Conservation (phyloP, 2,797 vertebrate species). For the Coregonus ussuriensis region DNA sequence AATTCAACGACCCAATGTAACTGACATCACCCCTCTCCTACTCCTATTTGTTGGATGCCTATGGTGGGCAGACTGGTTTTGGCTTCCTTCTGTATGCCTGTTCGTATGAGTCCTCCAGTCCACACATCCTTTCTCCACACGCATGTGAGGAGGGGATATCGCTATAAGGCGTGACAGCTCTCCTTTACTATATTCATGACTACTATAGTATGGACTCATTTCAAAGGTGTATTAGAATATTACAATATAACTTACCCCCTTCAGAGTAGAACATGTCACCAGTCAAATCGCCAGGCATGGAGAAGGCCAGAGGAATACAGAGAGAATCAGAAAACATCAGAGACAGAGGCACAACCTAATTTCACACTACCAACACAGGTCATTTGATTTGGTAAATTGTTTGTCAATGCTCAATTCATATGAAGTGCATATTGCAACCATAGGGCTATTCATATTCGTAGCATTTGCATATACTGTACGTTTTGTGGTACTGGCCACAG, state of each 20-base stretch:
- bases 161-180: conserved; percentile 72
- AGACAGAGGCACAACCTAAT: conserved; percentile 84
- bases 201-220: conserved; percentile 73
- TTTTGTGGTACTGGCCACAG: conserved; percentile 84
- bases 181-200: conserved; percentile 82
- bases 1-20: no score
- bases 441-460: conserved; percentile 78
- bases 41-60: conserved; percentile 36
- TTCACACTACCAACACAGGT: conserved; percentile 85
- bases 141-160: conserved; percentile 70
- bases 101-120: not conserved
- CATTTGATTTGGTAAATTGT: conserved; percentile 85
- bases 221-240: conserved; percentile 77
- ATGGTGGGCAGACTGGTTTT: conserved; percentile 35
- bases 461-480: conserved; percentile 79
- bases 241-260: conserved; percentile 88
- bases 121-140: conserved; percentile 55
- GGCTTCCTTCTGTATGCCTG: conserved; percentile 23
- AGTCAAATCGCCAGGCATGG: conserved; percentile 73
- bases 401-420: conserved; percentile 81
- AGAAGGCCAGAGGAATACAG: conserved; percentile 80
- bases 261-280: conserved; percentile 80
- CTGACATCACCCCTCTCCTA: not conserved
- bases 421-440: conserved; percentile 59
- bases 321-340: conserved; percentile 81